phyloP scores from a whole-genome alignment of 2,797 vertebrate genomes.

The Muscicapa striata region DNA sequence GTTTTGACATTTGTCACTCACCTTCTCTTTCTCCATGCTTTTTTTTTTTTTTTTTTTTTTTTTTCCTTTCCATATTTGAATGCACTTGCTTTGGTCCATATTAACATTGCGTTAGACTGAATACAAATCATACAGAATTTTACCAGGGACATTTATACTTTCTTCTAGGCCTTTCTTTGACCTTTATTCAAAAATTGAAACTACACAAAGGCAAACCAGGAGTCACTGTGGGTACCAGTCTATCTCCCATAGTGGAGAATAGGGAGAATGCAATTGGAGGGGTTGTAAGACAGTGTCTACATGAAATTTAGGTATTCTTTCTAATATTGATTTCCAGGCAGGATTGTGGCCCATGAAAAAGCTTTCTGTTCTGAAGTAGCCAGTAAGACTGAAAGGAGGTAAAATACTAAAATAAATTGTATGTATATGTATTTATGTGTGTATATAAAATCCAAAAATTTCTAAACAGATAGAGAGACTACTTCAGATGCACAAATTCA shows the following conservation, averaged over 20 bases:
- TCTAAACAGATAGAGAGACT: background rate
- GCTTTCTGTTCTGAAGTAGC: background rate
- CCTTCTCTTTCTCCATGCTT: background rate
- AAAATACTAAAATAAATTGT: background rate
- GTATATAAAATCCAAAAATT: background rate
- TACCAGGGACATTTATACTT: background rate
- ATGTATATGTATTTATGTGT: background rate
- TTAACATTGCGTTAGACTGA: background rate
- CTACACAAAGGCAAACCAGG: background rate
- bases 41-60: too few species aligned
- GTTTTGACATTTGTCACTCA: background rate
- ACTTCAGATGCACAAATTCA: background rate
- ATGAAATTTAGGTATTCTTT: background rate
- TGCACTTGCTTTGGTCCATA: background rate
- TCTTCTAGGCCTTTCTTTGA: background rate
- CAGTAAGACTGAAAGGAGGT: background rate
- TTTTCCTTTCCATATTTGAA: background rate
- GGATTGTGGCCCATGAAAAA: background rate
- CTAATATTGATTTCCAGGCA: background rate
- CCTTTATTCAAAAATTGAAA: background rate
- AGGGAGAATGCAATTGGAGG: background rate
- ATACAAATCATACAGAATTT: background rate
- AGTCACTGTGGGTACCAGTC: background rate
- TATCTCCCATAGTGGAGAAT: background rate
- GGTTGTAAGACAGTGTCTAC: background rate